These are phyloP conservation scores for Corydoras maculifer DNA, from an alignment of 2,113 vertebrate species.

Conservation along the genomic window DNA sequence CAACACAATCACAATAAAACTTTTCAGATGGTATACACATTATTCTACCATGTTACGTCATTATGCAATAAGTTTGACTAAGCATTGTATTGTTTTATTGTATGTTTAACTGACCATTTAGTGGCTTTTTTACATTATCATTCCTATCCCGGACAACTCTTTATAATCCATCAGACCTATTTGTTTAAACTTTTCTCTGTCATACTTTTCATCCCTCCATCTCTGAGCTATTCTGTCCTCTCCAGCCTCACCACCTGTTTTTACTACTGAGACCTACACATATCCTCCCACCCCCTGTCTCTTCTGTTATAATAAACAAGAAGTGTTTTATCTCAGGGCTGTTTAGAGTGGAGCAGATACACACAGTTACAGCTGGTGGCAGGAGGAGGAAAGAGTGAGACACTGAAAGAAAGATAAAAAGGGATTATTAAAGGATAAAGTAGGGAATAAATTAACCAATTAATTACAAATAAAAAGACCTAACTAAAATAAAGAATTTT, in stretches of 20 bases:
- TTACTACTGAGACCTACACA: slow-evolving; percentile 26
- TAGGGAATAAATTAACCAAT: not conserved
- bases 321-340: slow-evolving; percentile 77
- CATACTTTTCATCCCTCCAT: not conserved
- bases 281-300: slow-evolving; percentile 50
- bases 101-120: not conserved
- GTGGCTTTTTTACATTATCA: slow-evolving; percentile 21
- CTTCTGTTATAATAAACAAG: slow-evolving; percentile 84
- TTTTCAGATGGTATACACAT: too few relatives aligned
- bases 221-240: slow-evolving; percentile 22
- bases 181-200: slow-evolving; percentile 48
- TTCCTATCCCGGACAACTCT: not conserved
- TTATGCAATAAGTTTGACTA: too few relatives aligned
- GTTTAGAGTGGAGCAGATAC: slow-evolving; percentile 58
- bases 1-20: too few relatives aligned
- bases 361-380: slow-evolving; percentile 61
- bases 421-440: slow-evolving; percentile 44
- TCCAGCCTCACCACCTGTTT: slow-evolving; percentile 28
- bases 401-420: not conserved
- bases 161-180: slow-evolving; percentile 44
- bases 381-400: not conserved
- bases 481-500: not conserved
- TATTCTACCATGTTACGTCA: too few relatives aligned
- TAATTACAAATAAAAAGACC: not conserved
- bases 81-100: too few relatives aligned